Percentiles rank a stretch among this genome's conserved stretches.
Evolutionary conservation across 2,888 invertebrate species (phyloP).

Genomic region (Aelia acuminata): DNA sequence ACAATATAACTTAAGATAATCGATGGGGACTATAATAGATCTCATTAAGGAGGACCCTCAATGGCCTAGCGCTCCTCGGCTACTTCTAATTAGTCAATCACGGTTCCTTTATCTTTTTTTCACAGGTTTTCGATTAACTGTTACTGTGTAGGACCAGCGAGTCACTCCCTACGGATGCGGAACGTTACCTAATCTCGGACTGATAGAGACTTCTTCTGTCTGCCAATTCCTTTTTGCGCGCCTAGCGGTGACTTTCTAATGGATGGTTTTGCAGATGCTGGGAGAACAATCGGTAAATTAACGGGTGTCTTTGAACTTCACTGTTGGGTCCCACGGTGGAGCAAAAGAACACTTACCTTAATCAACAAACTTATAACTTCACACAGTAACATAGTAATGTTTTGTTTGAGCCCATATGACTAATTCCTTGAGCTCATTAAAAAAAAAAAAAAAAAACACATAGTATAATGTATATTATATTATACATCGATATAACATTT

Average conservation of each 20-base stretch:
- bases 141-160: not conserved
- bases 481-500: too few relatives aligned
- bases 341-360: not conserved
- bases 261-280: not conserved
- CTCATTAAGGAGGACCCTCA: not conserved
- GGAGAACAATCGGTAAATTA: conserved; percentile 12
- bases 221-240: not conserved
- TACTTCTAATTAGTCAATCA: conserved; percentile 23
- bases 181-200: not conserved
- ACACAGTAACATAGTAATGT: too few relatives aligned
- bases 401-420: too few relatives aligned
- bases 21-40: not conserved
- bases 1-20: conserved; percentile 32
- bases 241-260: not conserved
- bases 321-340: not conserved
- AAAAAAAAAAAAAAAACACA: too few relatives aligned
- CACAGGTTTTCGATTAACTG: conserved; percentile 29
- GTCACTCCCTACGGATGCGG: not conserved
- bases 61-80: not conserved
- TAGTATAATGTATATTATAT: too few relatives aligned
- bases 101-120: conserved; percentile 10
- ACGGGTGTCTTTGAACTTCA: not conserved
- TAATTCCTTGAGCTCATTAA: too few relatives aligned
- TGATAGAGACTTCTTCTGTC: not conserved
- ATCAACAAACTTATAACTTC: not conserved